phyloP scores from a whole-genome alignment of 2,113 vertebrate species.

The Cisticola juncidis region DNA sequence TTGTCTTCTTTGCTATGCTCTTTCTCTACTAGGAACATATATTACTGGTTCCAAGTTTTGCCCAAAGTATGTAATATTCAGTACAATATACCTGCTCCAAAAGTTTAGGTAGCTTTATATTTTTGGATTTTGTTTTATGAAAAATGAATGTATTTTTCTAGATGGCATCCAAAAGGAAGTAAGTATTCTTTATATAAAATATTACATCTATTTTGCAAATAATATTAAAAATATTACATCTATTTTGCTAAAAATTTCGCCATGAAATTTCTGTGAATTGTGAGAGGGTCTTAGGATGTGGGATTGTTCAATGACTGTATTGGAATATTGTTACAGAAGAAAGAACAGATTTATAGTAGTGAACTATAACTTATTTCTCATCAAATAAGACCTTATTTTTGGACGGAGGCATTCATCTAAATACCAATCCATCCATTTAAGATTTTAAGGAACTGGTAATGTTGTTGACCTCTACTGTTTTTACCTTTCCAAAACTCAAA shows the following conservation, averaged over 20 bases:
- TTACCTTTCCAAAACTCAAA: not conserved
- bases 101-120: not conserved
- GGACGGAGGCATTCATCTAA: not conserved
- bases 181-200: not conserved
- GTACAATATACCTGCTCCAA: not conserved
- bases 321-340: not conserved
- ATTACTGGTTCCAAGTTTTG: not conserved
- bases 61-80: not conserved
- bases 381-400: not conserved
- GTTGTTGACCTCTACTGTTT: not conserved
- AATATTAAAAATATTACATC: not conserved
- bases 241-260: not conserved
- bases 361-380: not conserved
- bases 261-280: not conserved
- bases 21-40: not conserved
- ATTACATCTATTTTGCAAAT: not conserved
- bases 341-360: not conserved
- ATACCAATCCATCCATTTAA: not conserved
- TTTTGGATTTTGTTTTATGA: not conserved
- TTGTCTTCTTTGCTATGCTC: not conserved
- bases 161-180: not conserved
- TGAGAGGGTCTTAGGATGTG: not conserved
- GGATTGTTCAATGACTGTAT: not conserved
- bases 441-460: not conserved
- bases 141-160: not conserved